Percentiles rank a stretch among this genome's conserved stretches.
Conservation (phyloP, 2,797 vertebrate genomes). For the Delichon dasypus region DNA sequence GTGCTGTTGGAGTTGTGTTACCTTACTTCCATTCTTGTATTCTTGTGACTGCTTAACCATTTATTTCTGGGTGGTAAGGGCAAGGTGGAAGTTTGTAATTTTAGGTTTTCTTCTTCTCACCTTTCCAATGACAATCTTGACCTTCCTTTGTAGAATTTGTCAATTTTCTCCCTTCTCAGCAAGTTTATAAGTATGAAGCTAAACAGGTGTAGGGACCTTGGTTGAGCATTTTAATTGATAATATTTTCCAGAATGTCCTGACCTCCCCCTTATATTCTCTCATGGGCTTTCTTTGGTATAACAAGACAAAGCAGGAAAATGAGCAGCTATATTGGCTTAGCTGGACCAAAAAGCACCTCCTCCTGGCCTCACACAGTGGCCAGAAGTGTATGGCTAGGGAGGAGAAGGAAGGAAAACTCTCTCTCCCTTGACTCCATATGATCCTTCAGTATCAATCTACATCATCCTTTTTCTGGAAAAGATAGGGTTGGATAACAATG, state of each 20-base stretch:
- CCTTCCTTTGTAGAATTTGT: background rate
- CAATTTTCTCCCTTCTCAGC: background rate
- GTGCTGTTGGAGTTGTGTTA: background rate
- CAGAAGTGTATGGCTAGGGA: background rate
- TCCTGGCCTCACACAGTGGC: background rate
- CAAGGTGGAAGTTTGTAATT: background rate
- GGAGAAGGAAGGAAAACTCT: background rate
- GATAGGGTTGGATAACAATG: background rate
- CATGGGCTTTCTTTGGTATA: background rate
- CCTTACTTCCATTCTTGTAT: background rate
- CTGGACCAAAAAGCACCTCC: background rate
- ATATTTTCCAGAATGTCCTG: background rate
- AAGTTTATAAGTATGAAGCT: background rate
- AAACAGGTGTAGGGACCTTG: background rate
- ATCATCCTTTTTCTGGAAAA: background rate
- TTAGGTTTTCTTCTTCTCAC: background rate
- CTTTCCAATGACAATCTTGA: background rate
- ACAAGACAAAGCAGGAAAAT: background rate
- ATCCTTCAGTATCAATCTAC: background rate
- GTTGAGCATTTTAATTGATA: background rate
- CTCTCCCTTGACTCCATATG: background rate
- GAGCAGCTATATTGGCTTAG: background rate
- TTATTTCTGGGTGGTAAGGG: background rate
- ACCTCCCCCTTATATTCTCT: background rate
- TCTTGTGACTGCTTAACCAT: background rate